Base-by-base conservation (phyloP, 2,797 vertebrate genomes). In the Melopsittacus undulatus region DNA sequence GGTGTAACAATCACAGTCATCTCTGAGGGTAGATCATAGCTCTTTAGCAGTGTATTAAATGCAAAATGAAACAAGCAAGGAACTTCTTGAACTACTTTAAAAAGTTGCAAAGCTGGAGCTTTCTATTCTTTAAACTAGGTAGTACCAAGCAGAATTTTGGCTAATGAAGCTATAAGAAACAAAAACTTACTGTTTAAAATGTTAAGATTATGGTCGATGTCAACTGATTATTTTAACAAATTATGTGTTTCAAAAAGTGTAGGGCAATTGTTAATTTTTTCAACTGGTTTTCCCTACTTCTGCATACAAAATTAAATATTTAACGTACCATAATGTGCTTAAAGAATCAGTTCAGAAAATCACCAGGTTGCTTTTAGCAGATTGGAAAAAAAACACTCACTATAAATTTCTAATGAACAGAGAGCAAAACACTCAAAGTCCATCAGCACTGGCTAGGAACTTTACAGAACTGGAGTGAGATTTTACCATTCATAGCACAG, bases 1-100 rank as follows among this genome's bases (percentile, higher is more conserved):
- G n/a, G 0, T 16, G 15, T 13, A 61, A 48, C 20, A 56, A n/a
- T 1, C 0, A 1, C 19, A 54, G 29, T 46, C 4, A 49, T 21
- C 21, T 68, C 75, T 13, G 20, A 42, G 7, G 0, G 27, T 18
- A 51, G 26, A 34, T 16, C 16, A 24, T 20, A 7, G 15, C 4
- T n/a, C 49, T 42, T 32, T 12, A 36, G 34, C 0, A 0, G 21
- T 5, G 19, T 20, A 32, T 32, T 27, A 70, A 38, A 61, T n/a
- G 15, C 49, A 75, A 24, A 49, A 34, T 15, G 13, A 74, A 73
- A 63, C 3, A 5, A 46, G 16, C 21, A 61, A 42, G 38, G 38
- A 64, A 26, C 6, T 19, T 79, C 69, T 61, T 46, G 13, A 75
- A 8, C 34, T 38, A 1, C 6, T 38, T 73, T 30, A 0, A 40